These are phyloP conservation scores for Callosobruchus maculatus DNA, from an alignment of 2,888 invertebrate genomes.

Conservation along the genomic window DNA sequence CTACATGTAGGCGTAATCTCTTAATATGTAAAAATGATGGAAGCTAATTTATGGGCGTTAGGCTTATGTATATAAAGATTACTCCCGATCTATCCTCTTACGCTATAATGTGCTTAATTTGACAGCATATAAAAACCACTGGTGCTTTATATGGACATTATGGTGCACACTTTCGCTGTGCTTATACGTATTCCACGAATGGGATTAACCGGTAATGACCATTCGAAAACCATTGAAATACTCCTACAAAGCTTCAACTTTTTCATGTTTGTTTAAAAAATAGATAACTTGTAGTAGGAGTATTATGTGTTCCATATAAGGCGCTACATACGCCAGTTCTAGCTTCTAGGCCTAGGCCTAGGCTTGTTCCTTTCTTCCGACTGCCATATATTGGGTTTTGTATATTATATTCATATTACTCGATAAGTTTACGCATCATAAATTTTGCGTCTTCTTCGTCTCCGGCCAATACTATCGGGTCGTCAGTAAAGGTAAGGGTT, in stretches of 20 bases:
- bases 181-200: not conserved
- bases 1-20: not conserved
- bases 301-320: too few species aligned
- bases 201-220: not conserved
- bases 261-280: not conserved
- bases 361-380: too few species aligned
- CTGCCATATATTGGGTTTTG: too few species aligned
- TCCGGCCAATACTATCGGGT: too few species aligned
- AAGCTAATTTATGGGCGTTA: not conserved
- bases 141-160: not conserved
- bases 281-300: not conserved
- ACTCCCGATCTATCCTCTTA: not conserved
- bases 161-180: not conserved
- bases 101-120: not conserved
- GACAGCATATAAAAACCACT: not conserved
- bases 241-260: not conserved
- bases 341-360: too few species aligned
- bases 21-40: not conserved
- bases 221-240: not conserved
- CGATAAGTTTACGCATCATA: too few species aligned
- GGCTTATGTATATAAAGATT: not conserved
- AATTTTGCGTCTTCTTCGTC: too few species aligned
- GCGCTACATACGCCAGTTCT: too few species aligned
- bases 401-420: too few species aligned
- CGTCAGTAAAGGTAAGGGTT: too few species aligned